A percentile compares a stretch with the other conserved stretches of the same genome.
Evolutionary conservation across 2,888 invertebrate species (phyloP).

Genomic region (Parapristionchus giblindavisi): DNA sequence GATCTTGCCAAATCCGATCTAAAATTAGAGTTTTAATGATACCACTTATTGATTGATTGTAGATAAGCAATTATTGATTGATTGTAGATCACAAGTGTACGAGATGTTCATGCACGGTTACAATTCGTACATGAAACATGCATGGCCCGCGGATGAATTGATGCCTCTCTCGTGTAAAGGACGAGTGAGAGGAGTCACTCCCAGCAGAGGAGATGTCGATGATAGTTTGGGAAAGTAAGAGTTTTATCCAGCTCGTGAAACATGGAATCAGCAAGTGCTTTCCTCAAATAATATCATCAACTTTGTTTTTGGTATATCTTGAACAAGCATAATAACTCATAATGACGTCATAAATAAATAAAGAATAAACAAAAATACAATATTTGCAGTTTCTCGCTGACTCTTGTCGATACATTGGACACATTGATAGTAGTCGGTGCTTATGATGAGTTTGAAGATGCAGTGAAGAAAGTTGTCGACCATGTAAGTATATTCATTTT

Average conservation of each 20-base stretch:
- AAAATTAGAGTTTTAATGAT: too few relatives aligned
- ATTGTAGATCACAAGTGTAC: slow-evolving; percentile 76
- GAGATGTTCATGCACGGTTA: slow-evolving; percentile 98
- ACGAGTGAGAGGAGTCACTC: slow-evolving; percentile 86
- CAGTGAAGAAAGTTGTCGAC: slow-evolving; percentile 84
- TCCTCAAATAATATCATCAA: not conserved
- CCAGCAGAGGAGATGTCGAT: slow-evolving; percentile 93
- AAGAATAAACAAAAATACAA: not conserved
- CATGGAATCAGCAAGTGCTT: not conserved
- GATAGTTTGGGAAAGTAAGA: slow-evolving; percentile 95
- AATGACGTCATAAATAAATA: not conserved
- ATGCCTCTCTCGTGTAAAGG: slow-evolving; percentile 96
- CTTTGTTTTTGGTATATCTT: too few relatives aligned
- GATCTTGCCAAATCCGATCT: too few relatives aligned
- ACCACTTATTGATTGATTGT: too few relatives aligned
- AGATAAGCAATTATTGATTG: not conserved
- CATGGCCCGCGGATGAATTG: slow-evolving; percentile 96
- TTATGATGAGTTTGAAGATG: slow-evolving; percentile 90
- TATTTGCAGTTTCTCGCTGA: slow-evolving; percentile 86
- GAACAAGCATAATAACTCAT: too few relatives aligned
- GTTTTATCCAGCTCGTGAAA: not conserved
- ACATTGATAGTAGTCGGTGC: slow-evolving; percentile 89
- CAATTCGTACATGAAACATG: slow-evolving; percentile 89
- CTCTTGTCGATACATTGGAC: slow-evolving; percentile 91
- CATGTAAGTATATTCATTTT: slow-evolving; percentile 75